Evolutionary conservation across 2,113 vertebrate species (phyloP).

Genomic region (Microtus montanus): DNA sequence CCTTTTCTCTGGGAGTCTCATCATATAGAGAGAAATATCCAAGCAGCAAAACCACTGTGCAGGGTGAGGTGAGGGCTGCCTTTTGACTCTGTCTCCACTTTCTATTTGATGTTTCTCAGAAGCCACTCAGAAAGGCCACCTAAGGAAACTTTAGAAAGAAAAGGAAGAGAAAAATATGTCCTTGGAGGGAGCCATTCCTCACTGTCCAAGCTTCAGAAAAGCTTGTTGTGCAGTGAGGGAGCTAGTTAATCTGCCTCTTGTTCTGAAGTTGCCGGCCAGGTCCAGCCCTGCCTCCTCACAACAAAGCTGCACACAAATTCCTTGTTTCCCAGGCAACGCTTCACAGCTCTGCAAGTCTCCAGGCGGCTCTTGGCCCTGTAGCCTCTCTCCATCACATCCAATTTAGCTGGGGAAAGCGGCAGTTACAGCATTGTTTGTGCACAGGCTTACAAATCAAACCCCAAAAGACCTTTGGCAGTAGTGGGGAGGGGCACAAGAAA

Average conservation of each 20-base stretch:
- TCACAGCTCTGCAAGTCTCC: constrained; percentile 27
- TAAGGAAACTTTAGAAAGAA: constrained; percentile 52
- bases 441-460: constrained; percentile 6
- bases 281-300: constrained; percentile 10
- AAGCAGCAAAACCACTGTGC: not conserved
- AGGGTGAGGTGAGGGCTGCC: not conserved
- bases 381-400: not conserved
- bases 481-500: too few species aligned
- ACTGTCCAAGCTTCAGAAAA: constrained; percentile 55
- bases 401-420: not conserved
- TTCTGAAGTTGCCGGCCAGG: constrained; percentile 51
- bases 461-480: not conserved
- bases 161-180: not conserved
- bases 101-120: constrained; percentile 49
- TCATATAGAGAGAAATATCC: not conserved
- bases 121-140: not conserved
- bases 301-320: constrained; percentile 74
- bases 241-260: constrained; percentile 67
- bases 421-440: not conserved
- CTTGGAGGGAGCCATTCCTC: constrained; percentile 45
- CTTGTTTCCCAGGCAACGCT: constrained; percentile 70
- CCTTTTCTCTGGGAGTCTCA: not conserved
- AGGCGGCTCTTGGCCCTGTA: not conserved
- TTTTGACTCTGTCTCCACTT: not conserved
- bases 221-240: constrained; percentile 61